These are phyloP conservation scores for Sciaenops ocellatus DNA, from an alignment of 2,797 vertebrate species.

Conservation along the genomic window DNA sequence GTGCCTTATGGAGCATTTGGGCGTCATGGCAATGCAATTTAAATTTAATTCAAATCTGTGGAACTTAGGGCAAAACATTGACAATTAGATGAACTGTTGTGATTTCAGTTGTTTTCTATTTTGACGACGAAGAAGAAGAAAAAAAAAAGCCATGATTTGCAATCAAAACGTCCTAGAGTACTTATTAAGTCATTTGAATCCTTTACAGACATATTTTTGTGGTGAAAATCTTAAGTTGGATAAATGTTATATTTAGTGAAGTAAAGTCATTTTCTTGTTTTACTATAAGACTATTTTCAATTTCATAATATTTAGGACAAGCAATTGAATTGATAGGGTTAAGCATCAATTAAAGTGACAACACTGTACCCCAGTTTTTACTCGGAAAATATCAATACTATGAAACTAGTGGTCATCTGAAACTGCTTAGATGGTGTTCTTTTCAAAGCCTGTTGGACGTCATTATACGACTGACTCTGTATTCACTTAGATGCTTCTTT, in stretches of 20 bases:
- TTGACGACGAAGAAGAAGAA: slow-evolving; percentile 60
- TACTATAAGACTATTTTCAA: slow-evolving; percentile 78
- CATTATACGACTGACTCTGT: slow-evolving; percentile 50
- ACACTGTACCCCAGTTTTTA: slow-evolving; percentile 60
- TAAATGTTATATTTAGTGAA: slow-evolving; percentile 83
- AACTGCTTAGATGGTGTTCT: slow-evolving; percentile 58
- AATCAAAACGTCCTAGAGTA: slow-evolving; percentile 87
- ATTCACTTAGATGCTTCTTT: slow-evolving; percentile 71
- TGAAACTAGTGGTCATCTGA: slow-evolving; percentile 58
- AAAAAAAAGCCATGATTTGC: slow-evolving; percentile 94
- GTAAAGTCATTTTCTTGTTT: slow-evolving; percentile 81
- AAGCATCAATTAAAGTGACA: slow-evolving; percentile 60
- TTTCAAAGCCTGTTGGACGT: slow-evolving; percentile 59
- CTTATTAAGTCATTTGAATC: slow-evolving; percentile 72
- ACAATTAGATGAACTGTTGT: slow-evolving; percentile 75
- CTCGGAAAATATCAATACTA: slow-evolving; percentile 57
- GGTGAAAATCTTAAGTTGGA: slow-evolving; percentile 81
- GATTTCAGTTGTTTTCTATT: slow-evolving; percentile 76
- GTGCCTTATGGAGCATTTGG: slow-evolving; percentile 98
- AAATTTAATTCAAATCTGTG: slow-evolving; percentile 84
- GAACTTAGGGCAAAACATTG: slow-evolving; percentile 78
- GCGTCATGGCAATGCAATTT: slow-evolving; percentile 93
- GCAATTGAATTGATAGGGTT: slow-evolving; percentile 65
- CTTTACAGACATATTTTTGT: slow-evolving; percentile 81
- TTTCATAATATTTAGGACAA: slow-evolving; percentile 78